Evolutionary conservation across 2,113 vertebrate species (phyloP).

Genomic region (Labeo catla): DNA sequence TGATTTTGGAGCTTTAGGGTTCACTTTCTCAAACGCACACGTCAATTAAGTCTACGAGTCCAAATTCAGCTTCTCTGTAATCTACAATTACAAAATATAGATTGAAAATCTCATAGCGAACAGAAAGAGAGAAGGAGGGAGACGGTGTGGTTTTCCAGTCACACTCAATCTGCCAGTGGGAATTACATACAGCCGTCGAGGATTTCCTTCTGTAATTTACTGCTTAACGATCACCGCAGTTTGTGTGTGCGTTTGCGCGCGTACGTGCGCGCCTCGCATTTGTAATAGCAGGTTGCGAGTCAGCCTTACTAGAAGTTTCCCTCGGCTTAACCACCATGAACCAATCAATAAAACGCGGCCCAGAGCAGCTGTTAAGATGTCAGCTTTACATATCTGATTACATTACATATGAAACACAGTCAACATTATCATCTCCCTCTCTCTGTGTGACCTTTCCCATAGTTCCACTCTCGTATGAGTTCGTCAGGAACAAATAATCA

Average conservation of each 20-base stretch:
- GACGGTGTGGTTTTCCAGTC: conserved; percentile 62
- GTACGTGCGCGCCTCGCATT: conserved; percentile 32
- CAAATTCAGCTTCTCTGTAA: conserved; percentile 28
- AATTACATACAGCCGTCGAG: conserved; percentile 67
- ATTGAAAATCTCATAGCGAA: conserved; percentile 51
- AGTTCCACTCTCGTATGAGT: conserved; percentile 25
- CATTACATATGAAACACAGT: conserved; percentile 37
- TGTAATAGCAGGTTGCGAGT: conserved; percentile 42
- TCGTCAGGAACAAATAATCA: conserved; percentile 35
- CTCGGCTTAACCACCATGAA: conserved; percentile 31
- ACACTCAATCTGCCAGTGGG: conserved; percentile 59
- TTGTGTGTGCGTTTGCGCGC: conserved; percentile 22
- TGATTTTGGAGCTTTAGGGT: conserved; percentile 17
- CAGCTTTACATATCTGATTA: conserved; percentile 46
- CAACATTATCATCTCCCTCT: conserved; percentile 25
- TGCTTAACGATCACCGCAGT: conserved; percentile 38
- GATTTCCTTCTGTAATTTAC: conserved; percentile 65
- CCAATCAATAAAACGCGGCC: conserved; percentile 30
- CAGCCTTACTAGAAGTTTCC: conserved; percentile 41
- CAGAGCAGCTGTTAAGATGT: conserved; percentile 38
- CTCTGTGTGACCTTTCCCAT: conserved; percentile 39
- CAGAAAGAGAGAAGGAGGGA: conserved; percentile 29
- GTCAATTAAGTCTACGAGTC: neutral
- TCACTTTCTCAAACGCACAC: conserved; percentile 10
- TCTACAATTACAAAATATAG: conserved; percentile 63